Evolutionary conservation across 2,797 vertebrate genomes (phyloP), one percentile per base, ranked within the genome.

Genomic region (Echiichthys vipera): DNA sequence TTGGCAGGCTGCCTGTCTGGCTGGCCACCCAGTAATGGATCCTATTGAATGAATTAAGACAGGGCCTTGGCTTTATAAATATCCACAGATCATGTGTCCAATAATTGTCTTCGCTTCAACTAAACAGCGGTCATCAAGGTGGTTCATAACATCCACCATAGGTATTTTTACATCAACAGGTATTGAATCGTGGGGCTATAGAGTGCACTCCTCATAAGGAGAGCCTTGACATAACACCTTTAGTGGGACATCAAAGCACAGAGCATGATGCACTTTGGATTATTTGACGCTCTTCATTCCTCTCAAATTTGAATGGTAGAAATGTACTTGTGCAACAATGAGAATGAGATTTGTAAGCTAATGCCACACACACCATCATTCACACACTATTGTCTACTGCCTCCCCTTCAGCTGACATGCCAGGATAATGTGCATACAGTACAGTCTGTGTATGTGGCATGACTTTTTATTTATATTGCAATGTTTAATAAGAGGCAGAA

Each of bases 11-110:
- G 85, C 76, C 85, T 70, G 80, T 51, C 77, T 78, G 82, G 57
- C 85, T 90, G 70, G 68, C 78, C 69, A 77, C 59, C 66, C 80
- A 83, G 88, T 93, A 94, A 95, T 95, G 92, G 91, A 95, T 93
- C 90, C 81, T 86, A 90, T 91, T 84, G 84, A 94, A 91, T 88
- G 91, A 92, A 94, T 90, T 87, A 93, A 90, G 87, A 85, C 20
- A 3, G 67, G 73, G 83, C 91, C 90, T 91, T 88, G 87, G 81
- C 89, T 94, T 94, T 93, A 94, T 90, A 94, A 93, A 94, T 95
- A 94, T 81, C 90, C 75, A 76, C 72, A 82, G 93, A 93, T 94
- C 89, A 84, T 75, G 85, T 93, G 80, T 94, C 92, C 70, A 74
- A 92, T 92, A 92, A 94, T 91, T 84, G 87, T 91, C 86, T 87